phyloP scores from a whole-genome alignment of 1,140 invertebrate genomes.

The Galendromus occidentalis region DNA sequence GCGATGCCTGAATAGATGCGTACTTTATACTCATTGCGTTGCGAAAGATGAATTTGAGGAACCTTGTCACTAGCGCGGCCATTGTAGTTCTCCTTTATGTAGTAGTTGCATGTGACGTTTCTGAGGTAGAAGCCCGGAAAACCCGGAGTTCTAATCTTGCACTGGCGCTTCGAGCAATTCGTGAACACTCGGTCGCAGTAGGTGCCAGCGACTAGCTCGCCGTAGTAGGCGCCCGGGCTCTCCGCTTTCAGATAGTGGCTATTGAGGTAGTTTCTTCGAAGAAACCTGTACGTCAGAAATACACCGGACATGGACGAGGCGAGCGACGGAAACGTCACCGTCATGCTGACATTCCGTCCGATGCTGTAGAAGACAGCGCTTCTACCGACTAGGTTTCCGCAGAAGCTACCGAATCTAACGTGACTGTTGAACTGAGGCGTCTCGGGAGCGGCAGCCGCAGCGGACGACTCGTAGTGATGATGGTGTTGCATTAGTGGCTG shows the following conservation, averaged over 20 bases:
- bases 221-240: not conserved
- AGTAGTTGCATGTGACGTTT: slow-evolving; percentile 49
- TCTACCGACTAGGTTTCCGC: slow-evolving; percentile 11
- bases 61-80: not conserved
- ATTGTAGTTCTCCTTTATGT: slow-evolving; percentile 5
- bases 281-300: slow-evolving; percentile 9
- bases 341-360: not conserved
- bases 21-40: not conserved
- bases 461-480: not conserved
- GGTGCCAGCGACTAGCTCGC: slow-evolving; percentile 47
- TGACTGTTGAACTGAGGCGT: slow-evolving; percentile 9
- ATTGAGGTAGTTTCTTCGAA: slow-evolving; percentile 10
- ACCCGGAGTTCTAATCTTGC: slow-evolving; percentile 71
- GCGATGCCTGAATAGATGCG: not conserved
- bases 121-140: slow-evolving; percentile 74
- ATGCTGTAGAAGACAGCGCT: slow-evolving; percentile 10
- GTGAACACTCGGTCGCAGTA: slow-evolving; percentile 66
- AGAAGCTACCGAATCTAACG: slow-evolving; percentile 12
- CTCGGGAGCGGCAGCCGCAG: not conserved
- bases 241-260: slow-evolving; percentile 6
- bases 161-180: slow-evolving; percentile 62
- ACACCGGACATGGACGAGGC: slow-evolving; percentile 10
- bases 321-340: not conserved
- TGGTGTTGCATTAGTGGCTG: not conserved
- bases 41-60: not conserved